Evolutionary conservation across 1,140 invertebrate genomes (phyloP), one percentile per base, ranked within the genome.

Genomic region (Cyclargus thomasi): DNA sequence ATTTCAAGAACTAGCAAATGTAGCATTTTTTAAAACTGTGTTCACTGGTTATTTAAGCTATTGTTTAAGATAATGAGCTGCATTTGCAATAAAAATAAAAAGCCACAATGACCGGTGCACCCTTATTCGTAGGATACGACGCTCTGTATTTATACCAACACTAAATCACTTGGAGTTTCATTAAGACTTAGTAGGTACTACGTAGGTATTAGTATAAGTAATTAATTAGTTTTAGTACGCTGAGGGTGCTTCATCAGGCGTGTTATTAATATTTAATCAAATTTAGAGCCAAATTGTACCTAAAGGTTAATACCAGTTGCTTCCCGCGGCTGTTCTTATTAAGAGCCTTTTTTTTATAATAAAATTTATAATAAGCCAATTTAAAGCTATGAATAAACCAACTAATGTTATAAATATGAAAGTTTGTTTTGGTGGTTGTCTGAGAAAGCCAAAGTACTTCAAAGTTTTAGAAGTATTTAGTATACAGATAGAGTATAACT

Each of bases 201-300:
- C 20, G 20, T 47, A 47, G 18, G 20, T 59, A 59, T 59, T 59
- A 59, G 55, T 20, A 21, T 59, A 20, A 20, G 68, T 76, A 67
- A 77, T 76, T 80, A 80, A 80, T 84, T 78, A 81, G 66, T 77
- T 72, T 70, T 74, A 63, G 67, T 29, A 63, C 62, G 63, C 66
- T 63, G 59, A 57, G 73, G 68, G 68, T 68, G 73, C 70, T 69
- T 67, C 68, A 67, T 72, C 72, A 74, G 55, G 72, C 81, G 75
- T 81, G 80, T 72, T 83, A 83, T 85, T 83, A 74, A 80, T 83
- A 80, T 82, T 76, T 77, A 85, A 85, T 83, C 83, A 79, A 79
- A 83, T 83, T 67, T 67, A 72, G 63, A 70, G 64, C 3, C 65
- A 69, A 71, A 68, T 57, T 73, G 71, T 70, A 22, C 29, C 21